These are phyloP conservation scores for Pardalotus punctatus DNA, from an alignment of 2,113 vertebrate species.

Conservation along the genomic window DNA sequence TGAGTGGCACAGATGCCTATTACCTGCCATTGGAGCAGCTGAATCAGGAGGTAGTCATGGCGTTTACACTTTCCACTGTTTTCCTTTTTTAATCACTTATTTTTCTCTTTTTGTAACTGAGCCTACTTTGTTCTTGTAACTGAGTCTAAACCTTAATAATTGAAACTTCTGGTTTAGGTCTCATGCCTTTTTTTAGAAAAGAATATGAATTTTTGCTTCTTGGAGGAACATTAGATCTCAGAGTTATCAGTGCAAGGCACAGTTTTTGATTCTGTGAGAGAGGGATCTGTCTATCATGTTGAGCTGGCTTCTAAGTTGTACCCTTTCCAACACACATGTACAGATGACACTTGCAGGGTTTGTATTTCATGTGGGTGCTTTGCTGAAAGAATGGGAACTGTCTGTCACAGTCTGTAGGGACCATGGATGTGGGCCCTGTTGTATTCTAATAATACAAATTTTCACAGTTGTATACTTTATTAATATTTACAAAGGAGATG, in stretches of 20 bases:
- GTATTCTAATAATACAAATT: neutral
- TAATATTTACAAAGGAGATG: neutral
- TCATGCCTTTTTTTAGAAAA: neutral
- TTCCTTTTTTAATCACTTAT: neutral
- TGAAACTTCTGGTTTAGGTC: neutral
- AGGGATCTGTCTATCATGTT: neutral
- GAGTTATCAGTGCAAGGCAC: neutral
- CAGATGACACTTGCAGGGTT: neutral
- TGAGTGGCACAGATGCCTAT: neutral
- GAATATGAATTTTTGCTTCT: rapidly evolving
- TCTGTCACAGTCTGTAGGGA: neutral
- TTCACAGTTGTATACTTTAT: neutral
- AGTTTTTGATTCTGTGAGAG: neutral
- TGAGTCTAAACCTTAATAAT: neutral
- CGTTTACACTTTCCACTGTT: neutral
- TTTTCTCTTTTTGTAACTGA: neutral
- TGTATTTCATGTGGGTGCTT: neutral
- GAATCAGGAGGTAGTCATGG: neutral
- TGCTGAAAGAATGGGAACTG: neutral
- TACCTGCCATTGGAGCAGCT: neutral
- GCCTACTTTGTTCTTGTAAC: neutral
- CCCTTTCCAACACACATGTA: neutral
- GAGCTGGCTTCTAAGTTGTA: neutral
- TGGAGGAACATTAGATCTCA: neutral
- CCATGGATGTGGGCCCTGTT: neutral